Conservation (phyloP, 2,888 invertebrate species). For the Sarcophaga variegata region DNA sequence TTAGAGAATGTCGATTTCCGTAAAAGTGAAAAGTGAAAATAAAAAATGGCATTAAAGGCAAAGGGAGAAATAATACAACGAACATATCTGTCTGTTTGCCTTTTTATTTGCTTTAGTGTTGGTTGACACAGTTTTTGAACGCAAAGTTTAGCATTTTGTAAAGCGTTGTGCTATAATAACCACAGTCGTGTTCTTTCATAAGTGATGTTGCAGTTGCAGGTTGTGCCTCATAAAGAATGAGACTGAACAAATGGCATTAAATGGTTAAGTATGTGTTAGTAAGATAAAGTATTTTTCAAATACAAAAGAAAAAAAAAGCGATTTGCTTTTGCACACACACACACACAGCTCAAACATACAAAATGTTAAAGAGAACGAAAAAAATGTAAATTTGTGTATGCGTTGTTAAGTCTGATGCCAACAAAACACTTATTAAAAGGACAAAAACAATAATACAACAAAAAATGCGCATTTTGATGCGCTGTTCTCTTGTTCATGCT, state of each 20-base stretch:
- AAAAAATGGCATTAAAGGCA: neutral
- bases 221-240: neutral
- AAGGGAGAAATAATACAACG: too few relatives aligned
- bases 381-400: constrained; percentile 8
- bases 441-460: neutral
- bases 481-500: constrained; percentile 17
- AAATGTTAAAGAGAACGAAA: too few relatives aligned
- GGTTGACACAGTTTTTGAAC: too few relatives aligned
- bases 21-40: neutral
- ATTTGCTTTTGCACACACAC: too few relatives aligned
- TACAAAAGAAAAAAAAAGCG: neutral
- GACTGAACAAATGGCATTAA: constrained; percentile 25
- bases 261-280: neutral
- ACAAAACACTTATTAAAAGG: constrained; percentile 44
- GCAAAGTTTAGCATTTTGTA: too few relatives aligned
- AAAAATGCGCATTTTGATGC: constrained; percentile 36
- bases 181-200: too few relatives aligned
- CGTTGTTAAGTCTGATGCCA: neutral
- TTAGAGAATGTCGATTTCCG: constrained; percentile 8
- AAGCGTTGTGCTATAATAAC: too few relatives aligned
- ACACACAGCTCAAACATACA: too few relatives aligned
- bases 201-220: neutral
- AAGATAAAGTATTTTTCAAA: neutral
- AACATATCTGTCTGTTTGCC: too few relatives aligned
- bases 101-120: too few relatives aligned